Evolutionary conservation across 2,888 invertebrate genomes (phyloP).

Genomic region (Allacma fusca): DNA sequence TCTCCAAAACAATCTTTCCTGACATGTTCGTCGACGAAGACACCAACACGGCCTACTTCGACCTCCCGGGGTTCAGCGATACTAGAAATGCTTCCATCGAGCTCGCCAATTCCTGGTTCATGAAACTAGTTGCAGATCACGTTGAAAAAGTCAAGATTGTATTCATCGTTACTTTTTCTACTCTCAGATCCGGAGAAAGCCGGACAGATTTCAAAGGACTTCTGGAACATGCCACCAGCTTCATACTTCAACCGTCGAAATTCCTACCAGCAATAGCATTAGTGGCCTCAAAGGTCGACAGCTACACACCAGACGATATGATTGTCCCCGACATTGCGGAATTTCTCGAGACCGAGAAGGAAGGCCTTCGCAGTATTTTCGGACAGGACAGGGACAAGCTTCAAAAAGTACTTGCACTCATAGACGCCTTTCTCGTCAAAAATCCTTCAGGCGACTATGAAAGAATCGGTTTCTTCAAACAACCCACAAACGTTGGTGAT

Average conservation of each 20-base stretch:
- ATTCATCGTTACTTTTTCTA: slow-evolving; percentile 14
- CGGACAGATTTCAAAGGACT: slow-evolving; percentile 17
- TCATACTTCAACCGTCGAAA: not conserved
- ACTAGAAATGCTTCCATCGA: slow-evolving; percentile 13
- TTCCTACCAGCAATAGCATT: not conserved
- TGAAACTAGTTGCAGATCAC: slow-evolving; percentile 22
- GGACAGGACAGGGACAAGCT: not conserved
- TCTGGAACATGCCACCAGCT: not conserved
- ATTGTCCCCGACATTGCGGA: not conserved
- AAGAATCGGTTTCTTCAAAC: not conserved
- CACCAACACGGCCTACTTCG: slow-evolving; percentile 20
- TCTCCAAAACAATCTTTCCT: slow-evolving; percentile 32
- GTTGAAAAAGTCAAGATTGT: slow-evolving; percentile 24
- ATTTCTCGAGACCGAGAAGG: not conserved
- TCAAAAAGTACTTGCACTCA: not conserved
- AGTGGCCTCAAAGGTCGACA: slow-evolving; percentile 18
- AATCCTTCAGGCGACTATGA: not conserved
- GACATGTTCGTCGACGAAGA: not conserved
- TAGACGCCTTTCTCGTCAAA: not conserved
- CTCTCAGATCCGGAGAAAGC: not conserved
- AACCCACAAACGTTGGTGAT: not conserved
- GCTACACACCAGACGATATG: not conserved
- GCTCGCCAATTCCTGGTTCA: slow-evolving; percentile 31
- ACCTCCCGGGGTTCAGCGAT: slow-evolving; percentile 31
- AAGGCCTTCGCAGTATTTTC: not conserved